Conservation (phyloP, 2,113 vertebrate genomes). For the Chloropsis hardwickii region DNA sequence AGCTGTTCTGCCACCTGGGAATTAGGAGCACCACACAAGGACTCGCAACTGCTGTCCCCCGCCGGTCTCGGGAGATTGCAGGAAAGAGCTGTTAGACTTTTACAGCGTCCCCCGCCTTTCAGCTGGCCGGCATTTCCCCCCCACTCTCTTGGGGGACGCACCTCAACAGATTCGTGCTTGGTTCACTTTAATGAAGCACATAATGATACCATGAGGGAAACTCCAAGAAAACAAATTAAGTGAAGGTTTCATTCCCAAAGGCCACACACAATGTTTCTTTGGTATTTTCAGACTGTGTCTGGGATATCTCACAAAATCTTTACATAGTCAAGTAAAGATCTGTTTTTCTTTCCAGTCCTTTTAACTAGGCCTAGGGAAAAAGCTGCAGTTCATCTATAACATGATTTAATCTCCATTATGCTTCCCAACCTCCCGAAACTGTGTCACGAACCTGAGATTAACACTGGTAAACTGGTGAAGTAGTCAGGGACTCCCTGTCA, state of each 20-base stretch:
- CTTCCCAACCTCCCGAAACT: neutral
- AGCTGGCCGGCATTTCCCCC: no score
- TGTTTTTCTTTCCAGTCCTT: neutral
- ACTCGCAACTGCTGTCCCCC: no score
- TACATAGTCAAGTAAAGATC: neutral
- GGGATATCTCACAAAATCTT: constrained; percentile 5
- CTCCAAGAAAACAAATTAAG: constrained; percentile 37
- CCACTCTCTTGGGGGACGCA: no score
- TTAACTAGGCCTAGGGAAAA: constrained; percentile 7
- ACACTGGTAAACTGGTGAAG: neutral
- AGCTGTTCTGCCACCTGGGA: no score
- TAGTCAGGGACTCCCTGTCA: neutral
- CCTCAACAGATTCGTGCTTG: neutral
- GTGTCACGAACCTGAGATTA: neutral
- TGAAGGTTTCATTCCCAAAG: neutral
- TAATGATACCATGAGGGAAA: constrained; percentile 43
- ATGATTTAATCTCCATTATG: neutral
- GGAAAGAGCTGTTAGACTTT: no score
- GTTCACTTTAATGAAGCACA: constrained; percentile 18
- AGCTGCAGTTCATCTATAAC: neutral
- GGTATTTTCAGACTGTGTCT: neutral
- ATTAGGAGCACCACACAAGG: no score
- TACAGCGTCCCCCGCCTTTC: no score
- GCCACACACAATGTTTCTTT: neutral
- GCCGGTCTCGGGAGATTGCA: no score